Evolutionary conservation across 2,797 vertebrate genomes (phyloP), one percentile per base, ranked within the genome.

Genomic region (Myiotriccus ornatus): DNA sequence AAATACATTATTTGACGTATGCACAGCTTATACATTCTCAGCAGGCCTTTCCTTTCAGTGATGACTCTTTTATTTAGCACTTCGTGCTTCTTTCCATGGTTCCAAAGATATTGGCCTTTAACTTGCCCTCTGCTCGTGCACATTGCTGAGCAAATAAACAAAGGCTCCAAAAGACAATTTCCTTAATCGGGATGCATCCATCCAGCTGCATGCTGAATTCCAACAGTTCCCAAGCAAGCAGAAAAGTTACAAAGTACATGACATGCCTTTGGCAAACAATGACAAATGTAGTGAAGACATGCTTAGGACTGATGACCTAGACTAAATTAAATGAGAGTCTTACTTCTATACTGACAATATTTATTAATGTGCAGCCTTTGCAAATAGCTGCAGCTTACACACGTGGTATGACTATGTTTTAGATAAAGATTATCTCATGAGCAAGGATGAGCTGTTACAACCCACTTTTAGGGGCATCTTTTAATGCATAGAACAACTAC

Each of bases 141-240:
- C n/a, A 41, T 47, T 10, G 60, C 44, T 90, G 47, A 71, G 60
- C 32, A 96, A 94, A 94, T 35, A 96, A 92, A 93, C 60, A 94
- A 77, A 81, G 27, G 14, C 7, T 82, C 34, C 46, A 74, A 24
- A 89, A 90, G 44, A 47, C 15, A 52, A 75, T 83, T 70, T 90
- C 46, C 35, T 55, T 80, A 14, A 89, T 65, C 64, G 60, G 81
- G 89, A 34, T 9, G 41, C 25, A 71, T 46, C 44, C 59, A 25
- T 76, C 53, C 70, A 69, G 67, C 67, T 78, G 67, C 57, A 47
- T 35, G 44, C 34, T 77, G 73, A 63, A 59, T 74, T 92, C 84
- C 74, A 76, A 19, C 75, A 79, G 89, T 80, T 95, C 63, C 80
- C 14, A 65, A 78, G 39, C 77, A 86, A 83, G 68, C 44, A 93